Evolutionary conservation across 2,888 invertebrate genomes (phyloP), one percentile per base, ranked within the genome.

Genomic region (Liposcelis brunnea): DNA sequence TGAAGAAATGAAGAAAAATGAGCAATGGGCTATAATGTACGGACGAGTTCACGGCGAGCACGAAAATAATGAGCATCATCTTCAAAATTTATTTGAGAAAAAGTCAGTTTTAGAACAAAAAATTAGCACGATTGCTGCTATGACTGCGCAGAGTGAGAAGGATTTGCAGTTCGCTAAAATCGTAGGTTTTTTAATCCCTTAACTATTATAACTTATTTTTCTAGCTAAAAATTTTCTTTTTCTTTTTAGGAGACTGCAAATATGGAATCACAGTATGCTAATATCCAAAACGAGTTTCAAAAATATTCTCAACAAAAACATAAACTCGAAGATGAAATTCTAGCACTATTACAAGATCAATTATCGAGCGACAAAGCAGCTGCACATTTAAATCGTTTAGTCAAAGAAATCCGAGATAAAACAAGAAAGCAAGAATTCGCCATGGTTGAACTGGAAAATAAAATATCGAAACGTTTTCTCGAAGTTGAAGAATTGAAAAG

Each of bases 281-380:
- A 4, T 8, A 33, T 19, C 43, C 61, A 64, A 49, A 67, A 66
- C 45, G 66, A 68, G 40, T 55, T 70, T 5, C 74, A 77, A 11
- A 70, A 68, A 48, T 63, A 71, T 42, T 52, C 55, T 1, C 62
- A 60, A n/a, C 62, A 65, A 40, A 81, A 78, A 56, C 55, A 66
- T 11, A 63, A 66, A 34, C 50, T 78, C 40, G 84, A 86, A 57
- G 75, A 78, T 47, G 63, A 70, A 37, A 74, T 82, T 26, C 56
- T 82, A 5, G 58, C 61, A 15, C 68, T 73, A 47, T 62, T 83
- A 1, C 78, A 81, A 54, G 76, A 78, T 10, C 75, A 78, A 55
- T 58, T 78, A 4, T 68, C 76, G 4, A 74, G 75, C 36, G 77
- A 80, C 53, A 82, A 81, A 55, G 74, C 77, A 0, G 72, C 76